Evolutionary conservation across 2,888 invertebrate species (phyloP), one percentile per base, ranked within the genome.

Genomic region (Microplitis deprimator): DNA sequence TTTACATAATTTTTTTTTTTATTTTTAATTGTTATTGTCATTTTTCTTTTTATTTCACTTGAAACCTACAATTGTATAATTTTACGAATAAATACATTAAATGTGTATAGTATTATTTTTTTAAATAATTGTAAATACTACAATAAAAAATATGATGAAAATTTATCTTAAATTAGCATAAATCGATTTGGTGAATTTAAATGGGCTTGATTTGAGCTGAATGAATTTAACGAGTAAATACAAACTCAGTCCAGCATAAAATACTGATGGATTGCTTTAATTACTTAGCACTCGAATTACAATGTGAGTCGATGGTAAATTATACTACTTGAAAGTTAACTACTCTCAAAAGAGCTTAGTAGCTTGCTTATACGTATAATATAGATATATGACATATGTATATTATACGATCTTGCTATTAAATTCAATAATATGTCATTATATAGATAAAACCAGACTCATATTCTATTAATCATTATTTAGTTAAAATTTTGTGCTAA

Each of bases 281-380:
- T 87, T 87, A 84, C 87, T 86, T 83, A 87, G 87, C 87, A 85
- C 87, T 87, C 84, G 82, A 85, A 80, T 80, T 81, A 80, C 85
- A 84, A 85, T 86, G 87, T 86, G 85, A 87, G 87, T 85, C 85
- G 83, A 85, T 85, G 86, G 87, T 85, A 87, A 86, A 86, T 85
- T 80, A 82, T 81, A 80, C 81, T 82, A 78, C 83, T 81, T 81
- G 82, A 80, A 82, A 83, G 85, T 86, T 86, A 85, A 84, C 85
- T 82, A 77, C 81, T 81, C 83, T 70, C 79, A 79, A 82, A 82
- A 80, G 80, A 80, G 80, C 79, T 79, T 76, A 76, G 76, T 70
- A 73, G 74, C 78, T 76, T 62, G 62, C 17, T 62, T 62, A 6
- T 20, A 62, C 17, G 3, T 62, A 17, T 62, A 62, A n/a, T 62